Evolutionary conservation across 2,888 invertebrate genomes (phyloP).

Genomic region (Allolobophora icterica): DNA sequence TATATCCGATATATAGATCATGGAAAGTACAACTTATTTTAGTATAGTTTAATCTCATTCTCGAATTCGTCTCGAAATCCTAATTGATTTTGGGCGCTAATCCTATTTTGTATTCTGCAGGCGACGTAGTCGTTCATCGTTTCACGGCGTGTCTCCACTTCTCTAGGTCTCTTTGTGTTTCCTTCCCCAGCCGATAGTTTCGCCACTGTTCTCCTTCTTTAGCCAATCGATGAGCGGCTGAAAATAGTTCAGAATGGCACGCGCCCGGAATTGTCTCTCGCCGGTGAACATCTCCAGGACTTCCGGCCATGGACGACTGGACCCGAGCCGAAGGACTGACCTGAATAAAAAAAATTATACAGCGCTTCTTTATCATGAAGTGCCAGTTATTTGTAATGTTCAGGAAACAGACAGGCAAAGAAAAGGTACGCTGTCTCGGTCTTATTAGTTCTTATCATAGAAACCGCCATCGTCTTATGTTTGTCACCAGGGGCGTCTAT

Average conservation of each 20-base stretch:
- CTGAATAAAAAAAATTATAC: conserved; percentile 34
- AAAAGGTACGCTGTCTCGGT: too few species aligned
- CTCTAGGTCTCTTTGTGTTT: not conserved
- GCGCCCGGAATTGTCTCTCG: conserved; percentile 35
- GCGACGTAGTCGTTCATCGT: not conserved
- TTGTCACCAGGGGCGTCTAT: too few species aligned
- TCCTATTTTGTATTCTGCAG: not conserved
- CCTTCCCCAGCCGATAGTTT: conserved; percentile 43
- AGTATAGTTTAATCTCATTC: not conserved
- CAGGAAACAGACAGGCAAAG: too few species aligned
- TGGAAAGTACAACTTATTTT: not conserved
- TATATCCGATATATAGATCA: not conserved
- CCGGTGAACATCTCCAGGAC: conserved; percentile 82
- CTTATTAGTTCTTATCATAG: too few species aligned
- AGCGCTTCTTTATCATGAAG: not conserved
- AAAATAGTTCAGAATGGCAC: conserved; percentile 45
- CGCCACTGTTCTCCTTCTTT: conserved; percentile 37
- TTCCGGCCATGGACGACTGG: conserved; percentile 71
- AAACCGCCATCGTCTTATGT: too few species aligned
- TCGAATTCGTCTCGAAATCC: not conserved
- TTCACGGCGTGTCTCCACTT: not conserved
- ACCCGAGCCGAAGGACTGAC: conserved; percentile 66
- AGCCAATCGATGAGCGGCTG: conserved; percentile 46
- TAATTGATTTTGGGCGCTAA: not conserved
- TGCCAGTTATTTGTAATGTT: too few species aligned